Base-by-base conservation (phyloP, 1,140 invertebrate species). In the Cardiocondyla obscurior region DNA sequence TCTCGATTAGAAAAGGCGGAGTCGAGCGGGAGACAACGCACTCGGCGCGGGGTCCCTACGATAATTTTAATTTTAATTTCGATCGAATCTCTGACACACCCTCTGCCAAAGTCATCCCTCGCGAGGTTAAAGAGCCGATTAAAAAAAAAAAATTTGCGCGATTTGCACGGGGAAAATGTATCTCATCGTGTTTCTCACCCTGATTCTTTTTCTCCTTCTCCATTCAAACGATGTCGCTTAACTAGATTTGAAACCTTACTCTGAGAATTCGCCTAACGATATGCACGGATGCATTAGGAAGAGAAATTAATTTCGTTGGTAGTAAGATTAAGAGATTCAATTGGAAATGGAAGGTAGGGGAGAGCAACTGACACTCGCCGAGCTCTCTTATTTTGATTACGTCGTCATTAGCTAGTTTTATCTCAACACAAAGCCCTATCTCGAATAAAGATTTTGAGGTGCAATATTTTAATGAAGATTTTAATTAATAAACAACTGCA, bases 1-100 rank as follows among this genome's bases (percentile, higher is more conserved):
- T 85, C 86, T 82, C 73, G 90, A 91, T 92, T 90, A 89, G 82
- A 83, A 79, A 67, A 64, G 82, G 77, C 58, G 36, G 74, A 64
- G 57, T 58, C 51, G 60, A 81, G 62, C 33, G n/a, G 22, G 62
- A 67, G 49, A 39, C 72, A 60, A 49, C 64, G 30, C 79, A 76
- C 67, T 51, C 77, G 25, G 62, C 73, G 76, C 77, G 25, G 62
- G 69, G 76, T 87, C 88, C 86, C 85, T 84, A 85, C 87, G 82
- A 91, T 88, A 87, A 91, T 91, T 91, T 91, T 91, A 90, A 92
- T 92, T 92, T 92, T 91, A 90, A 92, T 92, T 91, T 90, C 90
- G 89, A 91, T 91, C 83, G 74, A 73, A 87, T 86, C 82, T 85
- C 19, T 19, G 60, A 60, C 33, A 51, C 60, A 77, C 74, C 73